These are phyloP conservation scores for Heliconius himera DNA, from an alignment of 1,140 invertebrate genomes.

Conservation along the genomic window DNA sequence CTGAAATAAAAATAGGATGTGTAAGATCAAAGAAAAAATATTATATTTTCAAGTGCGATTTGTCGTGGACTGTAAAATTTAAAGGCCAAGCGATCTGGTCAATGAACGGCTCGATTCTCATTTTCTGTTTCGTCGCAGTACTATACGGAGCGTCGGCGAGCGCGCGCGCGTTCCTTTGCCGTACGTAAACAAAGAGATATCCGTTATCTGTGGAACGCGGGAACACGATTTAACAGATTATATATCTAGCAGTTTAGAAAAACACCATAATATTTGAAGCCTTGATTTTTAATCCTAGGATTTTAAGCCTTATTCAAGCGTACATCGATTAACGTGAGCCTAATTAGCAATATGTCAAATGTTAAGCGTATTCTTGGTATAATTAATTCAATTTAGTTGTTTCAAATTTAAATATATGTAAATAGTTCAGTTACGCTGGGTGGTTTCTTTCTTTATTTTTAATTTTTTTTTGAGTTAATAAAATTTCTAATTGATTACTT, in stretches of 20 bases:
- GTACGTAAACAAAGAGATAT: background rate
- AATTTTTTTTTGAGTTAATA: slow-evolving; percentile 8
- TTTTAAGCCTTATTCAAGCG: background rate
- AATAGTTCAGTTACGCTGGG: background rate
- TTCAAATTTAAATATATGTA: slow-evolving; percentile 12
- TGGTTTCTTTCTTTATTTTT: background rate
- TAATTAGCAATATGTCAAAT: slow-evolving; percentile 33
- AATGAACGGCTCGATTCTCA: slow-evolving; percentile 1
- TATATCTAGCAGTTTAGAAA: background rate
- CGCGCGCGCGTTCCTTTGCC: background rate
- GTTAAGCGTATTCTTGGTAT: slow-evolving; percentile 29
- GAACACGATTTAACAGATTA: background rate
- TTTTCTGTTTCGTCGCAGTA: slow-evolving; percentile 13
- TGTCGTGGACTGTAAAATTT: slow-evolving; percentile 7
- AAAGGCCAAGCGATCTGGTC: slow-evolving; percentile 5
- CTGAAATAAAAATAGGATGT: too few relatives aligned
- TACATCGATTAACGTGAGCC: background rate
- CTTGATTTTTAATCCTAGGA: background rate
- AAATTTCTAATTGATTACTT: background rate
- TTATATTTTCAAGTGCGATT: background rate
- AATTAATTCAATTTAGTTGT: slow-evolving; percentile 17
- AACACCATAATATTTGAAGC: background rate
- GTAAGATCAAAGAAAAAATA: background rate
- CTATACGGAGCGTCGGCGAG: background rate
- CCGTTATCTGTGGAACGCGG: slow-evolving; percentile 3